phyloP scores from a whole-genome alignment of 2,113 vertebrate species.

The Mormyrus iriodes region DNA sequence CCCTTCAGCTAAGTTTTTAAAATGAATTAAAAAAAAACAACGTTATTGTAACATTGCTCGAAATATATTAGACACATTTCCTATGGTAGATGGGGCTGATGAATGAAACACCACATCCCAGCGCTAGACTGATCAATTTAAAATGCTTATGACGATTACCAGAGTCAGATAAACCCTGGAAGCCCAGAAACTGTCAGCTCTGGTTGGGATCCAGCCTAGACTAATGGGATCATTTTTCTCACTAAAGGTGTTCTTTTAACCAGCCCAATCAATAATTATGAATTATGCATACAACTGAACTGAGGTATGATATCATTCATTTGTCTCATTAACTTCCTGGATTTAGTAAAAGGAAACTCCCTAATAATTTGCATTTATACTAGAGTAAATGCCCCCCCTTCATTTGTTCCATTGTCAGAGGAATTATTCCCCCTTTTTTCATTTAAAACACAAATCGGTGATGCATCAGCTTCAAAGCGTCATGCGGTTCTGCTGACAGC shows the following conservation, averaged over 20 bases:
- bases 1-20: slow-evolving; percentile 66
- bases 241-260: slow-evolving; percentile 83
- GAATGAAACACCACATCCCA: slow-evolving; percentile 80
- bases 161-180: slow-evolving; percentile 72
- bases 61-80: slow-evolving; percentile 74
- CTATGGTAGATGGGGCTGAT: slow-evolving; percentile 73
- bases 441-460: slow-evolving; percentile 50
- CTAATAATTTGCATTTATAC: slow-evolving; percentile 54
- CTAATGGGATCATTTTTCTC: slow-evolving; percentile 97
- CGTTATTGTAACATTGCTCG: slow-evolving; percentile 61
- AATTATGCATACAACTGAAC: slow-evolving; percentile 93
- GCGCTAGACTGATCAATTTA: slow-evolving; percentile 86
- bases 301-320: slow-evolving; percentile 94
- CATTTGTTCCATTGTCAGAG: slow-evolving; percentile 24
- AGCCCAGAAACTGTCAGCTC: slow-evolving; percentile 83
- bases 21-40: slow-evolving; percentile 59
- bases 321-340: slow-evolving; percentile 90
- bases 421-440: slow-evolving; percentile 32
- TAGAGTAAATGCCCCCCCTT: slow-evolving; percentile 52
- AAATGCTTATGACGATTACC: slow-evolving; percentile 94
- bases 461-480: slow-evolving; percentile 59
- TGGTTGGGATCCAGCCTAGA: slow-evolving; percentile 87
- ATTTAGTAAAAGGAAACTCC: slow-evolving; percentile 69
- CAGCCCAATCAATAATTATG: slow-evolving; percentile 95
- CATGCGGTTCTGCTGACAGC: slow-evolving; percentile 38